Base-by-base conservation (phyloP, 2,113 vertebrate genomes). In the Callopanchax toddi region DNA sequence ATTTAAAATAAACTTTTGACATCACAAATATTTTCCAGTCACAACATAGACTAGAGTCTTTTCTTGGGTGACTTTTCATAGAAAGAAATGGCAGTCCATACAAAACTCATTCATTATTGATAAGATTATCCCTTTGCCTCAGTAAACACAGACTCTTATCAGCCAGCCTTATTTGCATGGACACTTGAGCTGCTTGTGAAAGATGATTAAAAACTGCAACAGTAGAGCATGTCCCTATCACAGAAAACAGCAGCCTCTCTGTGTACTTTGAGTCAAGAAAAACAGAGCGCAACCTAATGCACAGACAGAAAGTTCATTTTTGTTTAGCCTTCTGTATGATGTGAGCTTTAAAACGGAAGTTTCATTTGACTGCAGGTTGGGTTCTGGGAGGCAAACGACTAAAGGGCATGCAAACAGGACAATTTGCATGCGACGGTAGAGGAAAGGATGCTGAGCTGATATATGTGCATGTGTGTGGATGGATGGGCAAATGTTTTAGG, bases 361-460 rank as follows among this genome's bases (percentile, higher is more conserved):
- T 76, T 71, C 60, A 91, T 92, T 90, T 91, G 91, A 88, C 82
- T 91, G 67, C 62, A 67, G 60, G 67, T 77, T 66, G 67, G 68
- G 8, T 12, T 71, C 56, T 63, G 53, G 36, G 68, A 67, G 51
- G 71, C 21, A 44, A 59, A 60, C 46, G 65, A 78, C 52, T 12
- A 55, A 34, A 67, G 67, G 69, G 16, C 39, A 90, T 89, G 88
- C 82, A 91, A 90, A 89, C 58, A 29, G 43, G 57, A 71, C 43
- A 3, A 85, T 88, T 91, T 89, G 83, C 82, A 87, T 91, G 65
- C 66, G 68, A 74, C 57, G 57, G 56, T 52, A 66, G 39, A 69
- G 60, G 62, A 57, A 71, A 61, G 52, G 42, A 67, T 12, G n/a
- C 8, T 42, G 49, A 55, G 53, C 61, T 67, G 39, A 3, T 57